Base-by-base conservation (phyloP, 2,797 vertebrate genomes). In the Pelochelys cantorii region DNA sequence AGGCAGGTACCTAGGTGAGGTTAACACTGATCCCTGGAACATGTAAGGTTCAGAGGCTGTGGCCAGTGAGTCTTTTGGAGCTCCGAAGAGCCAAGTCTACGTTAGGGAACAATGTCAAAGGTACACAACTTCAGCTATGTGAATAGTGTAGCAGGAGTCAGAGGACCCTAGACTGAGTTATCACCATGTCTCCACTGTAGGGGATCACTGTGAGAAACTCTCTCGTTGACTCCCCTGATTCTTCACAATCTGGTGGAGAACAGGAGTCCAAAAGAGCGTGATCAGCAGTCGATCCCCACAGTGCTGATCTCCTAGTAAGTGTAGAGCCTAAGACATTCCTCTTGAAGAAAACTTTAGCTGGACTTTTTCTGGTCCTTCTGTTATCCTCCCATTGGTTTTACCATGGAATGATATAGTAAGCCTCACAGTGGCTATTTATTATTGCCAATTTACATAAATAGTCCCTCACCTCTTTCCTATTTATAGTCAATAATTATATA, bases 381-480 rank as follows among this genome's bases (percentile, higher is more conserved):
- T 25, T 23, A 27, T 75, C 29, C 1, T 55, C 0, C 78, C 5
- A 60, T 60, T 1, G 0, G 0, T n/a, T 93, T 88, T 48, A 5
- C 17, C 1, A 4, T 57, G 5, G 0, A 53, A 5, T 34, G 65
- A 1, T 59, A 81, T 1, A 48, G 11, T 55, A 18, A 27, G 1
- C 1, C n/a, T 22, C 13, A 54, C 84, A 71, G 3, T 1, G 89
- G 1, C 17, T 68, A 1, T 52, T 79, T 84, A 18, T n/a, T 88
- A 55, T 88, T 89, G 79, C 81, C 1, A 8, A 27, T 75, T 48
- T 48, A 27, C 42, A 31, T 54, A 7, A 54, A 42, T n/a, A 68
- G 42, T 23, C 2, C 31, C n/a, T 68, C 13, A 25, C 8, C 85
- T 1, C 62, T 93, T 85, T 83, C 27, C 2, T 15, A 18, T n/a